Conservation (phyloP, 1,140 invertebrate species). For the Thrips palmi region DNA sequence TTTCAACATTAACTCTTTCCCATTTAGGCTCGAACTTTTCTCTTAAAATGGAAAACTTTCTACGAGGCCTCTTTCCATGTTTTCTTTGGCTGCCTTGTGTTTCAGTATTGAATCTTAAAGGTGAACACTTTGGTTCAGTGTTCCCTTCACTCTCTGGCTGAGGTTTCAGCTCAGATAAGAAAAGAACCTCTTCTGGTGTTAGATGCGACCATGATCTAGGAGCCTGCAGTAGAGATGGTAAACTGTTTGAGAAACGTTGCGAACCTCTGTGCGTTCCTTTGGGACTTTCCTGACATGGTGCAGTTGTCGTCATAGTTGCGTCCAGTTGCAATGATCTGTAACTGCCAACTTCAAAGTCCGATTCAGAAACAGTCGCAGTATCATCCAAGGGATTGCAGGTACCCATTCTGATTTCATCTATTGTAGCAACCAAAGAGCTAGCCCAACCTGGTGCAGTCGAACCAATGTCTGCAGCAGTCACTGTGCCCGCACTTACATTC, state of each 20-base stretch:
- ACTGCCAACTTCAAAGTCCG: too few species aligned
- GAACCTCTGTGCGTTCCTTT: too few species aligned
- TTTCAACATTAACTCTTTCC: too few species aligned
- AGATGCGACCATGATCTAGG: conserved; percentile 21
- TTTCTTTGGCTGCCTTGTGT: conserved; percentile 19
- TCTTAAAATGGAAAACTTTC: conserved; percentile 38
- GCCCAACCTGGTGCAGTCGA: conserved; percentile 28
- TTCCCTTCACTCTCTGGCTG: conserved; percentile 27
- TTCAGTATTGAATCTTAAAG: conserved; percentile 19
- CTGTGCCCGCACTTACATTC: conserved; percentile 19
- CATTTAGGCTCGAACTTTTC: conserved; percentile 37
- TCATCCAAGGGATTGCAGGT: conserved; percentile 31
- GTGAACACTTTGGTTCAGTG: conserved; percentile 15
- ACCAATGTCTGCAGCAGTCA: conserved; percentile 22
- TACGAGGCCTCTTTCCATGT: conserved; percentile 25
- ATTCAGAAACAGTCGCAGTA: conserved; percentile 8
- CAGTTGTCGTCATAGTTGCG: conserved; percentile 23
- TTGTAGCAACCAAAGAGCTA: conserved; percentile 38
- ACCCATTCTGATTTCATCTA: conserved; percentile 39
- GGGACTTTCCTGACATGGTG: conserved; percentile 17
- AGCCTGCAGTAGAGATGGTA: too few species aligned
- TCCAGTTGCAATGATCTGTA: conserved; percentile 22
- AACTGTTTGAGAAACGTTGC: too few species aligned
- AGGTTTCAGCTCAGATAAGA: conserved; percentile 27
- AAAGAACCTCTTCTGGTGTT: conserved; percentile 28